Conservation (phyloP, 2,797 vertebrate species). For the Limnodromus scolopaceus region DNA sequence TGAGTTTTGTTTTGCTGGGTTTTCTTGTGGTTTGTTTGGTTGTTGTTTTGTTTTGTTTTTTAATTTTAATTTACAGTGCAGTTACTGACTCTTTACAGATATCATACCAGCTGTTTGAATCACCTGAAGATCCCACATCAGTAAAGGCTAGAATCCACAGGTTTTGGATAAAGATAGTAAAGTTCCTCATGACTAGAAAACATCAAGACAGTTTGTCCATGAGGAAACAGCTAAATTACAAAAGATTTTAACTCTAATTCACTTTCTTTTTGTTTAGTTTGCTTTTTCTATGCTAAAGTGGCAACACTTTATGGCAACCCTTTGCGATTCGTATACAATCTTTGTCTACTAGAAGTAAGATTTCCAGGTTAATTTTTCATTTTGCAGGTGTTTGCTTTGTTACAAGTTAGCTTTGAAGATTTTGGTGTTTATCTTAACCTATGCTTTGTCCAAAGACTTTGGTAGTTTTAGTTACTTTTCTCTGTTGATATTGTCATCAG, state of each 20-base stretch:
- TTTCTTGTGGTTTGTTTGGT: not conserved
- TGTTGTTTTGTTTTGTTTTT: not conserved
- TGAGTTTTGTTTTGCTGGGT: too few relatives aligned
- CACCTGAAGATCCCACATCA: not conserved
- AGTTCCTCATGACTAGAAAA: not conserved
- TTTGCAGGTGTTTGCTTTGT: not conserved
- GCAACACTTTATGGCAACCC: not conserved
- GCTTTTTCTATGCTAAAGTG: not conserved
- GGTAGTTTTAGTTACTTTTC: not conserved
- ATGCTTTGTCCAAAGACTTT: not conserved
- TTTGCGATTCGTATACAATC: not conserved
- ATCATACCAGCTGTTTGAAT: not conserved
- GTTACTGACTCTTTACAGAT: not conserved
- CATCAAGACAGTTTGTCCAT: fast-evolving
- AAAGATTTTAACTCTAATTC: not conserved
- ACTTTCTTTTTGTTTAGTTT: not conserved
- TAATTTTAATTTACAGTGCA: not conserved
- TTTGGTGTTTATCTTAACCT: not conserved
- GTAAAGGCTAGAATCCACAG: not conserved
- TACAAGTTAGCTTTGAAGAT: not conserved
- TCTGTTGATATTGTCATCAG: not conserved
- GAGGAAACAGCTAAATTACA: not conserved
- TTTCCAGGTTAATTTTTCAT: not conserved
- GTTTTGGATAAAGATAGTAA: not conserved
- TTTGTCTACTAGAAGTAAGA: not conserved